These are phyloP conservation scores for Meloidogyne exigua DNA, from an alignment of 1,140 invertebrate genomes.

Conservation along the genomic window DNA sequence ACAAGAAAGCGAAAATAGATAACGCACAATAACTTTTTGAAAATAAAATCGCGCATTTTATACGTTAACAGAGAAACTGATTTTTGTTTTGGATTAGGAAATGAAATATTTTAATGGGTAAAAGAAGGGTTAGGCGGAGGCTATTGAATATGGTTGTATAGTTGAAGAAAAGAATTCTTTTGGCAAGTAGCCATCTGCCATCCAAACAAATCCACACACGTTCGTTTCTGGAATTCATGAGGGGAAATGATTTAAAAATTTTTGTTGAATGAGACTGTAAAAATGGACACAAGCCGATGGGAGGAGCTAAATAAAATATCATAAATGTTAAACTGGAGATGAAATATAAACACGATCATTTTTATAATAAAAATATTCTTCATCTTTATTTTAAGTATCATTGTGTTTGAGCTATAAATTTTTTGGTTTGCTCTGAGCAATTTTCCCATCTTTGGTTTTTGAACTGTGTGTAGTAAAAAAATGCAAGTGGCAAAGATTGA, in stretches of 20 bases:
- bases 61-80: background rate
- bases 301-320: background rate
- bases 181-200: background rate
- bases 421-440: background rate
- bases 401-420: slow-evolving; percentile 3
- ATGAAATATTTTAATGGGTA: slow-evolving; percentile 9
- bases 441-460: slow-evolving; percentile 2
- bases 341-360: background rate
- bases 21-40: background rate
- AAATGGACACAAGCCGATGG: background rate
- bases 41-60: background rate
- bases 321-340: background rate
- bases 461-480: background rate
- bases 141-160: background rate
- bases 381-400: background rate
- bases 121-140: background rate
- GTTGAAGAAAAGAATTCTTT: background rate
- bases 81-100: background rate
- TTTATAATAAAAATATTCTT: slow-evolving; percentile 1
- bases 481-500: background rate
- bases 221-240: background rate
- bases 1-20: background rate
- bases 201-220: background rate
- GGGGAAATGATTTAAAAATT: background rate
- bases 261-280: background rate